Base-by-base conservation (phyloP, 2,797 vertebrate genomes). In the Smutsia gigantea region DNA sequence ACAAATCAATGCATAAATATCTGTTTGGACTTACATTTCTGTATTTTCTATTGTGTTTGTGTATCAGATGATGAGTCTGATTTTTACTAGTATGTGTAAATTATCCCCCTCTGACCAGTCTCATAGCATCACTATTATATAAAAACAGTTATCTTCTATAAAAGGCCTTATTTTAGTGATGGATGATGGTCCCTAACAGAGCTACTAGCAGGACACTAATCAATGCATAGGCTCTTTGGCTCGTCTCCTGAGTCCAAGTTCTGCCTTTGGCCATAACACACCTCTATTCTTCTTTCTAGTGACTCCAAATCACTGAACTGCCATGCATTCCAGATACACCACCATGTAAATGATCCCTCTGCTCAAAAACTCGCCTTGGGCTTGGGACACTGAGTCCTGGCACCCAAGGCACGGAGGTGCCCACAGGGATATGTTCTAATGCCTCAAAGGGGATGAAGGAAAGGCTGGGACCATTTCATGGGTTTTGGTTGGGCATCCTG, bases 111-210 rank as follows among this genome's bases (percentile, higher is more conserved):
- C 21, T 51, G 53, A 66, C n/a, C 15, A 57, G 46, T 87, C 93
- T 96, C 61, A 77, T 21, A 29, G 53, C 8, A 37, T 83, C 19
- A 9, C 31, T 89, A 31, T 87, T 63, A 21, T 39, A 95, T 42
- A 77, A 87, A 68, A 93, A 94, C 55, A 87, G 55, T 29, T 11
- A 17, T 87, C 82, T 87, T 71, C 66, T 66, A 92, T 66, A 69
- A 89, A 55, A 61, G 39, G 13, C 39, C 64, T 93, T 92, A 57
- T 34, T 86, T 89, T 63, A 72, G n/a, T 57, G 51, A 90, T 18
- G 2, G 55, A 75, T 6, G 51, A 37, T 12, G 85, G 34, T 19
- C 25, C 25, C 29, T 87, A 64, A 82, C 29, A 94, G 79, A 83
- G 53, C 31, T 29, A 66, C 51, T 37, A 75, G 66, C 29, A 82